Conservation (phyloP, 2,113 vertebrate species). For the Centrocercus urophasianus region DNA sequence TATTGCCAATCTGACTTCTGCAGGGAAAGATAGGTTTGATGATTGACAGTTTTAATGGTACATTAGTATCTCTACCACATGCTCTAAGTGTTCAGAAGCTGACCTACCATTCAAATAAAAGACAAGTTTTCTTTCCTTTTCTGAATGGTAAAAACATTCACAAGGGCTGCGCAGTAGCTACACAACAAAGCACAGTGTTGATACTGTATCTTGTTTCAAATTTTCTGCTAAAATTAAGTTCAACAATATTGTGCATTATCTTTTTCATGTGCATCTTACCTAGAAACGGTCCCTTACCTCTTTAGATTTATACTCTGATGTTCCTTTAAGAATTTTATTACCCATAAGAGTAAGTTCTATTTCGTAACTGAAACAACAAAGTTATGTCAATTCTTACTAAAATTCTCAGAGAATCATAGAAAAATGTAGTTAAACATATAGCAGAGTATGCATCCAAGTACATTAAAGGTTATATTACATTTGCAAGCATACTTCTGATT, state of each 20-base stretch:
- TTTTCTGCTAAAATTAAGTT: neutral
- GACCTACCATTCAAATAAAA: neutral
- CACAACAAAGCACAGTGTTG: neutral
- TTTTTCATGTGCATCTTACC: neutral
- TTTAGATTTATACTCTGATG: neutral
- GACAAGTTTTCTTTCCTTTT: neutral
- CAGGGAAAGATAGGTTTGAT: neutral
- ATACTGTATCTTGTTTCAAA: neutral
- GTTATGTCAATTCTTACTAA: neutral
- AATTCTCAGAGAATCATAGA: neutral
- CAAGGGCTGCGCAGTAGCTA: neutral
- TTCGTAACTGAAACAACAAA: neutral
- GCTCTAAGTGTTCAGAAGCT: neutral
- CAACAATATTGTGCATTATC: neutral
- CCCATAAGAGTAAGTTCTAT: neutral
- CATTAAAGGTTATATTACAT: neutral
- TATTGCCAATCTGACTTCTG: neutral
- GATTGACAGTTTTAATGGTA: neutral
- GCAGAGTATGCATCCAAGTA: neutral
- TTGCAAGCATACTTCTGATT: neutral
- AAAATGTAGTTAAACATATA: neutral
- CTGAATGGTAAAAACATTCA: neutral
- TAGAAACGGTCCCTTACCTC: neutral
- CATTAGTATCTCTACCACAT: neutral
- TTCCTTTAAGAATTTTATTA: neutral